Conservation (phyloP, 2,888 invertebrate species). For the Eupelmus urozonus region DNA sequence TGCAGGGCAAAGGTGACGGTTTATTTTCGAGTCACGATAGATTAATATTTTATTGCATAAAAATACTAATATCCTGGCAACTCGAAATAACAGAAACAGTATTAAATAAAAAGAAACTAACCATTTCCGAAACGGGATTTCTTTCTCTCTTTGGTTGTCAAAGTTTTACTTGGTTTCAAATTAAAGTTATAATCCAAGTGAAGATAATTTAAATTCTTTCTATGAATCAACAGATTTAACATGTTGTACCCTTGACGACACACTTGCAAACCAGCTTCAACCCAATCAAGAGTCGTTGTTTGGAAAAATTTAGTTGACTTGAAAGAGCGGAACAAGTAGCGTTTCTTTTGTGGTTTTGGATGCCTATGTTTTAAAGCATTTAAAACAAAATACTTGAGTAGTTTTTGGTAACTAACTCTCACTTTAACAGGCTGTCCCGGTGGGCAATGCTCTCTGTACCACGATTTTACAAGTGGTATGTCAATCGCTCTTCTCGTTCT, state of each 20-base stretch:
- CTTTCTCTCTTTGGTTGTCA: slow-evolving; percentile 99
- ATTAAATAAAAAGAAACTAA: slow-evolving; percentile 69
- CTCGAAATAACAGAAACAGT: slow-evolving; percentile 22
- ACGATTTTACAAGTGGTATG: slow-evolving; percentile 97
- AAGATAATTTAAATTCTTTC: slow-evolving; percentile 99
- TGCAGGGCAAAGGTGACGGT: slow-evolving; percentile 55
- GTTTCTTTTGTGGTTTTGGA: slow-evolving; percentile 99
- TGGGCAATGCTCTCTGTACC: slow-evolving; percentile 97
- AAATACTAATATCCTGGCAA: slow-evolving; percentile 9
- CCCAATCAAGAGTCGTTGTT: slow-evolving; percentile 99
- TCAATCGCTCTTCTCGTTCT: slow-evolving; percentile 96
- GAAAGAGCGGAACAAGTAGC: slow-evolving; percentile 98
- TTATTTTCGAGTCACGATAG: slow-evolving; percentile 47
- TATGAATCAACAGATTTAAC: slow-evolving; percentile 98
- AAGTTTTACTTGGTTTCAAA: slow-evolving; percentile 98
- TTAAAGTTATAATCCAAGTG: slow-evolving; percentile 99
- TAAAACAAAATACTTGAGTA: slow-evolving; percentile 98
- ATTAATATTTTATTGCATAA: slow-evolving; percentile 21
- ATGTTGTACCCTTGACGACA: slow-evolving; percentile 99
- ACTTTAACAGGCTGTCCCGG: slow-evolving; percentile 99
- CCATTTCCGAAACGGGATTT: slow-evolving; percentile 98
- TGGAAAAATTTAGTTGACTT: slow-evolving; percentile 99
- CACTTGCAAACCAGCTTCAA: slow-evolving; percentile 98
- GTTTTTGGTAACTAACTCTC: slow-evolving; percentile 98
- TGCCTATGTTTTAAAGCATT: slow-evolving; percentile 98